phyloP scores from a whole-genome alignment of 2,113 vertebrate species.

The Sylvia atricapilla region DNA sequence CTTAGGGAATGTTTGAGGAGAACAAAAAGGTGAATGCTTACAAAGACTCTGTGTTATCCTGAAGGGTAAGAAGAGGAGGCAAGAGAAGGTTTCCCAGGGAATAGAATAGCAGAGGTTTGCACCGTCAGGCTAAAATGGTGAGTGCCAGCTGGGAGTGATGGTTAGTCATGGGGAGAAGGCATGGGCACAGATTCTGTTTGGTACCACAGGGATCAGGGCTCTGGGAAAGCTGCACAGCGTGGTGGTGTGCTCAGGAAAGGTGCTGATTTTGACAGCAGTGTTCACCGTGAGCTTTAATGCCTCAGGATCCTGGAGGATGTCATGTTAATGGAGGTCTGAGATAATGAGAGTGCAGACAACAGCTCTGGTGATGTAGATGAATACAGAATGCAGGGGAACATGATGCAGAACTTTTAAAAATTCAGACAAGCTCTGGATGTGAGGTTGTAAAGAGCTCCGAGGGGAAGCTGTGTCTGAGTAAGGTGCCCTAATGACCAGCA shows the following conservation, averaged over 20 bases:
- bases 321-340: background rate
- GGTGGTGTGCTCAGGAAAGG: background rate
- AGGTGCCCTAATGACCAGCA: background rate
- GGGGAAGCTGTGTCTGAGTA: background rate
- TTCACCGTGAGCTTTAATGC: background rate
- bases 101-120: background rate
- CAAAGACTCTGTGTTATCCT: background rate
- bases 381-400: background rate
- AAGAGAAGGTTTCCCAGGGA: background rate
- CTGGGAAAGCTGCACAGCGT: background rate
- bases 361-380: background rate
- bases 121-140: background rate
- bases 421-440: background rate
- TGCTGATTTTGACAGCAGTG: background rate
- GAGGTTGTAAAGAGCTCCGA: background rate
- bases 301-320: background rate
- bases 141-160: background rate
- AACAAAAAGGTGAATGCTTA: background rate
- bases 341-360: background rate
- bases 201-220: background rate
- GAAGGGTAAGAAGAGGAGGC: background rate
- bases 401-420: slow-evolving; percentile 8
- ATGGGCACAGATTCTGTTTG: rapidly evolving
- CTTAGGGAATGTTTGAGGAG: background rate
- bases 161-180: rapidly evolving